Evolutionary conservation across 1,140 invertebrate genomes (phyloP).

Genomic region (Drosophila sturtevanti): DNA sequence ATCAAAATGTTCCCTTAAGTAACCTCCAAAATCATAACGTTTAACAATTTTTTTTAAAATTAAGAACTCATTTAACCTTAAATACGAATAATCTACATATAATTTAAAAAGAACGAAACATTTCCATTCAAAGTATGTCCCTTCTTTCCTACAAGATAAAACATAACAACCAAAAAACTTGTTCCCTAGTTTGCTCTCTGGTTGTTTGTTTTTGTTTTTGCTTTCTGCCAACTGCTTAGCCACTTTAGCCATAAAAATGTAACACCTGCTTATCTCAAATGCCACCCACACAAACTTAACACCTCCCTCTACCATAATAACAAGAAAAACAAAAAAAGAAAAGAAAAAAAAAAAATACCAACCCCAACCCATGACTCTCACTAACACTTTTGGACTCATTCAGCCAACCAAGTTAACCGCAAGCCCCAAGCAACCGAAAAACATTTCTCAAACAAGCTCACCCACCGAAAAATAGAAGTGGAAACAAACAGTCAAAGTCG

Average conservation of each 20-base stretch:
- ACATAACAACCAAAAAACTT: not conserved
- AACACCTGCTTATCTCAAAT: slow-evolving; percentile 74
- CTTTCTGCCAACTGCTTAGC: slow-evolving; percentile 55
- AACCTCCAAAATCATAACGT: too few relatives aligned
- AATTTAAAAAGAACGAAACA: too few relatives aligned
- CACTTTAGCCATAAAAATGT: slow-evolving; percentile 73
- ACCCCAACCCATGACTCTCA: not conserved
- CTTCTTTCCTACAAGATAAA: too few relatives aligned
- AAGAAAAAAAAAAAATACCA: slow-evolving; percentile 16
- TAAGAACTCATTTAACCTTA: too few relatives aligned
- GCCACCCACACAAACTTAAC: slow-evolving; percentile 3
- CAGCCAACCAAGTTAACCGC: slow-evolving; percentile 20
- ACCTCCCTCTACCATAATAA: too few relatives aligned
- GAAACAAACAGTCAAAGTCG: not conserved
- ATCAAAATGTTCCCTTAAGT: too few relatives aligned
- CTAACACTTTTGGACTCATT: slow-evolving; percentile 9
- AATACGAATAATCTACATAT: too few relatives aligned
- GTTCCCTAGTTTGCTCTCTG: not conserved
- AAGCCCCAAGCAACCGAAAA: slow-evolving; percentile 58
- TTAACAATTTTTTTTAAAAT: too few relatives aligned
- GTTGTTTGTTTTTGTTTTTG: too few relatives aligned
- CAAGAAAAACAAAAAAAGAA: slow-evolving; percentile 3
- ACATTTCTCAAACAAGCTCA: slow-evolving; percentile 41
- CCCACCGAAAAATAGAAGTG: slow-evolving; percentile 21
- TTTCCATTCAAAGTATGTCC: too few relatives aligned